phyloP scores from a whole-genome alignment of 2,113 vertebrate genomes.

The Salvelinus namaycush region DNA sequence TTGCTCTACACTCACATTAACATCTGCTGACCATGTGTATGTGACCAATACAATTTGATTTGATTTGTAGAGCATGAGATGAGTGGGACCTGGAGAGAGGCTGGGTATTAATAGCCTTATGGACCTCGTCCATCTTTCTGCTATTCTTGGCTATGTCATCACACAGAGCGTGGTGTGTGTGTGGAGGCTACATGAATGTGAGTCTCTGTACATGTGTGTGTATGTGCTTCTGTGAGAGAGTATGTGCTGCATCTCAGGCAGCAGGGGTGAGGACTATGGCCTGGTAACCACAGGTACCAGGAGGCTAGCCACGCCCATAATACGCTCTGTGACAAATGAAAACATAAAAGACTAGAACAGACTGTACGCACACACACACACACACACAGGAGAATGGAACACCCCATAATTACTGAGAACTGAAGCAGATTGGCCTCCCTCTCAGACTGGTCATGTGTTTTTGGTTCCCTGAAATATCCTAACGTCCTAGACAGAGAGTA shows the following conservation, averaged over 20 bases:
- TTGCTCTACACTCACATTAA: too few species aligned
- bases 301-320: background rate
- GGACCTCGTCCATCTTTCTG: constrained; percentile 43
- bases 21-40: too few species aligned
- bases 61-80: too few species aligned
- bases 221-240: constrained; percentile 3
- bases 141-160: constrained; percentile 59
- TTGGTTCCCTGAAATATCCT: background rate
- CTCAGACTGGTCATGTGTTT: constrained; percentile 41
- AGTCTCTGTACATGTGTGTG: constrained; percentile 1
- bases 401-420: constrained; percentile 61
- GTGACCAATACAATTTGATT: too few species aligned
- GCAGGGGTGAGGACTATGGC: too few species aligned
- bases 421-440: constrained; percentile 46
- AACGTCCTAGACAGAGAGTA: background rate
- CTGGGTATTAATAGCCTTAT: constrained; percentile 60
- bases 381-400: constrained; percentile 38
- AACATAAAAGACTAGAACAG: background rate
- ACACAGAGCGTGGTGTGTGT: constrained; percentile 16
- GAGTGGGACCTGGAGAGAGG: constrained; percentile 53
- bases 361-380: constrained; percentile 7
- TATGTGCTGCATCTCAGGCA: background rate
- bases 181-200: too few species aligned
- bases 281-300: too few species aligned
- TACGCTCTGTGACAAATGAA: background rate